phyloP scores from a whole-genome alignment of 2,888 invertebrate genomes.

The Anodontia alba region DNA sequence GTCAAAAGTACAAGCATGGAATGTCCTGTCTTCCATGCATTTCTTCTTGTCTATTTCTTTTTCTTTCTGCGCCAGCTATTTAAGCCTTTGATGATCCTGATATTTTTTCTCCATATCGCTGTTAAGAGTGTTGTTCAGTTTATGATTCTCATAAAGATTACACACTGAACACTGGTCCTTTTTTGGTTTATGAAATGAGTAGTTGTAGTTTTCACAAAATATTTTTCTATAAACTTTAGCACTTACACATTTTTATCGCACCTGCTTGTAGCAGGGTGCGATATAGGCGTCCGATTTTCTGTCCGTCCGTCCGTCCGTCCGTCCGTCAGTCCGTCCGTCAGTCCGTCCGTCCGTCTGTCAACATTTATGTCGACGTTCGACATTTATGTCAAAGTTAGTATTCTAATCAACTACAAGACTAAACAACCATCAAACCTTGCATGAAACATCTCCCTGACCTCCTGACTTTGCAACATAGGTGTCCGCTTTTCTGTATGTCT shows the following conservation, averaged over 20 bases:
- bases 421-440: no score
- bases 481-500: no score
- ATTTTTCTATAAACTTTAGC: conserved; percentile 17
- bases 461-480: no score
- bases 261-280: no score
- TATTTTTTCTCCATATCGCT: neutral
- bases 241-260: conserved; percentile 12
- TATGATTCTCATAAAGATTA: conserved; percentile 1
- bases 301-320: no score
- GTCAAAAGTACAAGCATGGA: conserved; percentile 29
- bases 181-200: conserved; percentile 23
- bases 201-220: conserved; percentile 20
- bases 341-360: no score
- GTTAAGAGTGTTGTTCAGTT: neutral
- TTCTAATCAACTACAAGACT: no score
- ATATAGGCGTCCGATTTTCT: no score
- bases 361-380: no score
- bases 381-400: no score
- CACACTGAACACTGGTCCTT: conserved; percentile 24
- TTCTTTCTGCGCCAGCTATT: neutral
- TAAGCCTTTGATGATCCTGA: conserved; percentile 1
- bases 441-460: no score
- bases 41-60: conserved; percentile 7
- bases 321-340: no score
- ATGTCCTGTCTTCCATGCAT: neutral